Conservation (phyloP, 2,888 invertebrate species). For the Mesochorus sp. region DNA sequence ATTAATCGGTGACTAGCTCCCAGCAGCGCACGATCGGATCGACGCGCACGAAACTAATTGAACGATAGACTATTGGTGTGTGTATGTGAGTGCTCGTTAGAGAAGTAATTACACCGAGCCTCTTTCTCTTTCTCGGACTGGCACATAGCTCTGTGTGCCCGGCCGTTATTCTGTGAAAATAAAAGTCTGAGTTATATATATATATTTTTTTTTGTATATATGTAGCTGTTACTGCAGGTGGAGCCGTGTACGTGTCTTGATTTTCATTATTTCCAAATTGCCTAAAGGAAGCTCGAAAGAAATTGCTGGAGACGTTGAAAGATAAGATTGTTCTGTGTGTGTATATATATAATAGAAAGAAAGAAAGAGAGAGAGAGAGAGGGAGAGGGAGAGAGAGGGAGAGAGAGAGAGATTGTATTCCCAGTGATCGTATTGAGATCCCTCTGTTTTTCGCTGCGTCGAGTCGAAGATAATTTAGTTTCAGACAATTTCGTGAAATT, state of each 20-base stretch:
- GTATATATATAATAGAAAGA: too few relatives aligned
- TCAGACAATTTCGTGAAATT: constrained; percentile 5
- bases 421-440: background rate
- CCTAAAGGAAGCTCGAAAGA: background rate
- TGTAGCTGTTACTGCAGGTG: background rate
- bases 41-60: constrained; percentile 59
- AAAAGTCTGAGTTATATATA: background rate
- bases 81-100: too few relatives aligned
- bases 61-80: constrained; percentile 60
- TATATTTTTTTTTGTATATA: too few relatives aligned
- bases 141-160: background rate
- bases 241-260: constrained; percentile 22
- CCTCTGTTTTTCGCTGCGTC: background rate
- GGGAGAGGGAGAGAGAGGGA: background rate
- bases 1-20: constrained; percentile 57
- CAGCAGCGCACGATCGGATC: constrained; percentile 20
- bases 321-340: too few relatives aligned
- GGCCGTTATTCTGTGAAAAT: too few relatives aligned
- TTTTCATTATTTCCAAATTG: constrained; percentile 47
- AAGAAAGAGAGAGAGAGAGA: too few relatives aligned
- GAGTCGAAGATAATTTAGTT: constrained; percentile 40
- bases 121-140: background rate
- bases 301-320: background rate
- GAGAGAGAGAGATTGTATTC: background rate
- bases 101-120: constrained; percentile 58